A percentile compares a stretch with the other conserved stretches of the same genome.
Evolutionary conservation across 2,113 vertebrate genomes (phyloP).

Genomic region (Callaeas wilsoni): DNA sequence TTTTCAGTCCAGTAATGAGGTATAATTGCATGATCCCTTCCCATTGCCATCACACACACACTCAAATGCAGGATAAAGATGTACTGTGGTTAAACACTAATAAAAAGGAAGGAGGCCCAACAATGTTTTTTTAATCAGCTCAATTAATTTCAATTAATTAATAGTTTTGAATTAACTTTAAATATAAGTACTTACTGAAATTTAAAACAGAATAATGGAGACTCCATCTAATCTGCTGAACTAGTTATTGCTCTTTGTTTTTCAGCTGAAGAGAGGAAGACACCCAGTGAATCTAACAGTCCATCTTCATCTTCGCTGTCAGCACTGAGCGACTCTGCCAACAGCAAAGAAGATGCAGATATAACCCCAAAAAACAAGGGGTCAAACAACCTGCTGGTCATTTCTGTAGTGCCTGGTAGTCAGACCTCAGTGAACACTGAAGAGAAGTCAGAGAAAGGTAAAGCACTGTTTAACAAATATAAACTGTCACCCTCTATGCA

Average conservation of each 20-base stretch:
- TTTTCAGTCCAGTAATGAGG: background rate
- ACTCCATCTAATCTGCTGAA: background rate
- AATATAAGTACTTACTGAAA: background rate
- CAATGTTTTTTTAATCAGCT: background rate
- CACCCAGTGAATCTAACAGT: slow-evolving; percentile 84
- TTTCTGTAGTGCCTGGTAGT: slow-evolving; percentile 85
- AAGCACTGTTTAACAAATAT: background rate
- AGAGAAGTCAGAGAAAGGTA: slow-evolving; percentile 96
- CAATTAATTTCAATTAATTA: background rate
- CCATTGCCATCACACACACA: background rate
- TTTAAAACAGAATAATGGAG: background rate
- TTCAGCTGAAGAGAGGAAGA: slow-evolving; percentile 79
- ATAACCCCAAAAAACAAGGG: slow-evolving; percentile 83
- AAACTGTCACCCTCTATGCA: background rate
- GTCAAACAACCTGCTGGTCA: slow-evolving; percentile 87
- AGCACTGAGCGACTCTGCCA: slow-evolving; percentile 94
- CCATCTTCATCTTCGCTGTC: slow-evolving; percentile 95
- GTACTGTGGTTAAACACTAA: background rate
- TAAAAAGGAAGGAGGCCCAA: background rate
- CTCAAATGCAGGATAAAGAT: background rate
- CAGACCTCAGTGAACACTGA: slow-evolving; percentile 85
- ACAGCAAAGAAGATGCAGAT: slow-evolving; percentile 92
- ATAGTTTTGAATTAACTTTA: background rate
- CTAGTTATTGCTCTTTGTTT: background rate
- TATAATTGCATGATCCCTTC: background rate